Base-by-base conservation (phyloP, 1,140 invertebrate species). In the Leptinotarsa defecta region DNA sequence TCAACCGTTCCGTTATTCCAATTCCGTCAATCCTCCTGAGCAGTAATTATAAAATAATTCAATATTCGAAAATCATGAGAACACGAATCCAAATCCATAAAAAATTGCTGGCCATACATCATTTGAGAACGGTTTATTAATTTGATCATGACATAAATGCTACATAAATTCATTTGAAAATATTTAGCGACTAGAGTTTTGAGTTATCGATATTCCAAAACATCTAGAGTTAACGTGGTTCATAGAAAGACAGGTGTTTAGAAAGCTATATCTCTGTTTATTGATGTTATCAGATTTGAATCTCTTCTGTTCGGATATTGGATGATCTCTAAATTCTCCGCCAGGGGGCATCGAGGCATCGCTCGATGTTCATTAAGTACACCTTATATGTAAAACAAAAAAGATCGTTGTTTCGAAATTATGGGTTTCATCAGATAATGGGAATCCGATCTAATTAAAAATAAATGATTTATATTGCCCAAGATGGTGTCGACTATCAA, bases 361-460 rank as follows among this genome's bases (percentile, higher is more conserved):
- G 48, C 20, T 69, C 17, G n/a, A 48, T 57, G 69, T 57, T 71
- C 69, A 57, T 52, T 27, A 71, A 22, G 52, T 57, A 22, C 69
- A 71, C 69, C 69, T 19, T 68, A 68, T 68, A 68, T 71, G 48
- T 61, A 71, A 73, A 65, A 64, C 63, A 70, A 22, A 73, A 65
- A 65, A 73, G 71, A 73, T 65, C 20, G 71, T 43, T 73, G 61
- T 65, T 65, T 73, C 63, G 62, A 73, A 65, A 73, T 73, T 73
- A 71, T 65, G 43, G 43, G 71, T 73, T 73, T 43, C 71, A 73
- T 73, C 71, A 73, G 71, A 73, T 73, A 73, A 73, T 64, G 62
- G 63, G 63, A 64, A 43, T 48, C 24, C 19, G 63, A 48, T 48
- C 61, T 73, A 73, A 73, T 73, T 73, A 73, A 73, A 65, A 73